phyloP scores from a whole-genome alignment of 2,888 invertebrate species.

The Sphaerophoria rueppellii region DNA sequence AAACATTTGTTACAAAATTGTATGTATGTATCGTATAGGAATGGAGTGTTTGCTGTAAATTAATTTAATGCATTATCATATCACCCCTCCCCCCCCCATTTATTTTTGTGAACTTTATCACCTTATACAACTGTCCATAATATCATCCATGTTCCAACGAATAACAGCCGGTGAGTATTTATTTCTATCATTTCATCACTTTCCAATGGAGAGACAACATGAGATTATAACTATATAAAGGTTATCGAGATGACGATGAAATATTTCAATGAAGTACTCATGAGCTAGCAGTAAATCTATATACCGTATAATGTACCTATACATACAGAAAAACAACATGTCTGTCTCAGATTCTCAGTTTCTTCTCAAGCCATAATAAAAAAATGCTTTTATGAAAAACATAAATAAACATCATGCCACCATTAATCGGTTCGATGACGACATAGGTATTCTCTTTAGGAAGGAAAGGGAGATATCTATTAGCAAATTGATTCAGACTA shows the following conservation, averaged over 20 bases:
- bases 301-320: no score
- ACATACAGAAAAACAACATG: background rate
- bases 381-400: conserved; percentile 13
- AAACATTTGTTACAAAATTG: no score
- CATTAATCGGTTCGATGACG: conserved; percentile 1
- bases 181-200: background rate
- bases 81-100: no score
- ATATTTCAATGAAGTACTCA: conserved; percentile 2
- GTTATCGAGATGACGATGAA: background rate
- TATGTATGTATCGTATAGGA: no score
- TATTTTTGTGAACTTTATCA: no score
- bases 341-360: background rate
- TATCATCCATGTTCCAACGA: background rate
- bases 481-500: background rate
- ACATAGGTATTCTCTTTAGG: no score
- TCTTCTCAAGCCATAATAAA: background rate
- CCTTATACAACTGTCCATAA: no score
- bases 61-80: no score
- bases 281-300: background rate
- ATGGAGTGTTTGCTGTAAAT: no score
- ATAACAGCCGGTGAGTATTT: background rate
- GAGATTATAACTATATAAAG: background rate
- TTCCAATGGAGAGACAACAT: background rate
- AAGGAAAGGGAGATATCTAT: no score
- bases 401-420: conserved; percentile 68